Percentiles rank a stretch among this genome's conserved stretches.
phyloP scores from a whole-genome alignment of 23 tunicate genomes.

The Ciona savignyi region DNA sequence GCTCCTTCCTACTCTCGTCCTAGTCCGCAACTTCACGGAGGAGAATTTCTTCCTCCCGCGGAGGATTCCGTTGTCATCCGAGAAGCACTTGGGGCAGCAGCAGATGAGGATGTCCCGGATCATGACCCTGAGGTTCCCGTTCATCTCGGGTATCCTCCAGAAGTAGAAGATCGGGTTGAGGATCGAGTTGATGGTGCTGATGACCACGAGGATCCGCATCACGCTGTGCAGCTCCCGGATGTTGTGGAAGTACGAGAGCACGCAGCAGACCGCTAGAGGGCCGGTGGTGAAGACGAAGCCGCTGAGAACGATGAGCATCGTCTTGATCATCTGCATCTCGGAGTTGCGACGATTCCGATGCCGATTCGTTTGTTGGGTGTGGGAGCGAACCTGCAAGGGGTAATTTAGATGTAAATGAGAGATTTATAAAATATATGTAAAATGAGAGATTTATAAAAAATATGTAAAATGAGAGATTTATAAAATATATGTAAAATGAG shows the following conservation, averaged over 20 bases:
- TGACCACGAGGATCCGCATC: conserved; percentile 58
- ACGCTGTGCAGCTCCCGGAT: conserved; percentile 30
- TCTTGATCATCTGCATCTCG: conserved; percentile 61
- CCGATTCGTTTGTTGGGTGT: not conserved
- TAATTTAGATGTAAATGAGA: too few species aligned
- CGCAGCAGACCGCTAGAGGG: conserved; percentile 52
- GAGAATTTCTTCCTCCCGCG: not conserved
- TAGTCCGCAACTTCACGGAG: not conserved
- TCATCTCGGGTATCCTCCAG: conserved; percentile 58
- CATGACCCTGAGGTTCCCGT: conserved; percentile 29
- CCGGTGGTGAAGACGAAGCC: conserved; percentile 68
- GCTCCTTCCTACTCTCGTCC: not conserved
- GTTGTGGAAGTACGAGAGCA: conserved; percentile 40
- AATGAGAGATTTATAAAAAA: too few species aligned
- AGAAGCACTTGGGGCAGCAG: conserved; percentile 18
- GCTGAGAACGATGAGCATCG: conserved; percentile 52
- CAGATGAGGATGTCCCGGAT: conserved; percentile 1
- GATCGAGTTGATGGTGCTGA: conserved; percentile 64
- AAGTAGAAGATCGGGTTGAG: conserved; percentile 72
- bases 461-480: too few species aligned
- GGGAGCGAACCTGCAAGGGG: not conserved
- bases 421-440: too few species aligned
- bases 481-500: too few species aligned
- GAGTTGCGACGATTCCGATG: conserved; percentile 11
- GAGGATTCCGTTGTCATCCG: not conserved